A percentile compares a stretch with the other conserved stretches of the same genome.
These are phyloP conservation scores for Anagrus nilaparvatae DNA, from an alignment of 1,140 invertebrate species.

Conservation along the genomic window DNA sequence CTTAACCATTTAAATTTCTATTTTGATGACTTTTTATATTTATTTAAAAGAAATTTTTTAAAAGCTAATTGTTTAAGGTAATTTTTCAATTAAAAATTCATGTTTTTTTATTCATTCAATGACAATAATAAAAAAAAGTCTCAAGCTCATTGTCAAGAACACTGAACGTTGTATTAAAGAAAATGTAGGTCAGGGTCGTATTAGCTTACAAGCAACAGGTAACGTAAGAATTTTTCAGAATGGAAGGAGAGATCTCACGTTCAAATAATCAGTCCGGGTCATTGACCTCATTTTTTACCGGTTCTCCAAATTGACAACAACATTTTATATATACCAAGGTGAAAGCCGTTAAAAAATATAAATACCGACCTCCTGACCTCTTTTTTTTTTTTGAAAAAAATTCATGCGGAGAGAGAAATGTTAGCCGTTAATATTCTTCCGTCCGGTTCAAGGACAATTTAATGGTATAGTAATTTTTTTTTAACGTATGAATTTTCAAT, in stretches of 20 bases:
- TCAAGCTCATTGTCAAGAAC: background rate
- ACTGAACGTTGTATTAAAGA: background rate
- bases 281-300: conserved; percentile 21
- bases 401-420: background rate
- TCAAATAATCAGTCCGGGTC: conserved; percentile 15
- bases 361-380: conserved; percentile 17
- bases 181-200: conserved; percentile 25
- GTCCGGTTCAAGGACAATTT: conserved; percentile 11
- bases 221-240: no score
- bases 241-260: conserved; percentile 3
- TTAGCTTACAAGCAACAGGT: no score
- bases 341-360: conserved; percentile 28
- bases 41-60: no score
- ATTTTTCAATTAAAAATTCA: no score
- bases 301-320: conserved; percentile 11
- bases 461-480: no score
- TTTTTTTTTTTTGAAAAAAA: conserved; percentile 2
- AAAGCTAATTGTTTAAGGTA: no score
- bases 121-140: background rate
- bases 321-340: conserved; percentile 12
- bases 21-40: no score
- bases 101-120: no score
- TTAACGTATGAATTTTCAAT: background rate
- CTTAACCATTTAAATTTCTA: no score
- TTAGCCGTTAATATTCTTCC: background rate